Conservation (phyloP, 2,888 invertebrate genomes). For the Empis stercorea region DNA sequence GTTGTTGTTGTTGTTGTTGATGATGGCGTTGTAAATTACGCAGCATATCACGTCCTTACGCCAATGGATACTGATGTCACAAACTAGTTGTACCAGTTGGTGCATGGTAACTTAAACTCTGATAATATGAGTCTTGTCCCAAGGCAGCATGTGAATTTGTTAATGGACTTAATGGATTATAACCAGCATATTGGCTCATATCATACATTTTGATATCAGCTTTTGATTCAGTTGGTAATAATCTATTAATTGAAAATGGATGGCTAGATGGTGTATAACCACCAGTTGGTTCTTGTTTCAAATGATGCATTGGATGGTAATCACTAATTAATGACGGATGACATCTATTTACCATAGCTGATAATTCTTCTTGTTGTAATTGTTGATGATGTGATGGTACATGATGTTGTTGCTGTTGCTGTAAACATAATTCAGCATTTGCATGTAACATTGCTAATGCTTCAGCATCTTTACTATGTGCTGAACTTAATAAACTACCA, state of each 20-base stretch:
- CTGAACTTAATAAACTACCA: conserved; percentile 25
- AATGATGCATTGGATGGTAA: conserved; percentile 49
- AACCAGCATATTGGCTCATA: conserved; percentile 47
- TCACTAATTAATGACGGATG: conserved; percentile 49
- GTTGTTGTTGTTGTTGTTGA: not conserved
- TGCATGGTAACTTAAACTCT: conserved; percentile 63
- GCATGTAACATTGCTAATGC: conserved; percentile 60
- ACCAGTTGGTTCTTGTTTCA: conserved; percentile 66
- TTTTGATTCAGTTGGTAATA: conserved; percentile 78
- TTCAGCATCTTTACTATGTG: conserved; percentile 44
- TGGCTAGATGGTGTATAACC: conserved; percentile 73
- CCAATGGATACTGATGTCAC: conserved; percentile 80
- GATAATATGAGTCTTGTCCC: conserved; percentile 70
- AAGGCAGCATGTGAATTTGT: conserved; percentile 48
- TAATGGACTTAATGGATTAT: conserved; percentile 46
- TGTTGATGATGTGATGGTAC: conserved; percentile 41
- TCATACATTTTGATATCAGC: conserved; percentile 89
- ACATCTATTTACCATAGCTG: conserved; percentile 52
- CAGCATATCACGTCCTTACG: conserved; percentile 46
- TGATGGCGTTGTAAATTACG: not conserved
- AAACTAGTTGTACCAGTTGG: conserved; percentile 65
- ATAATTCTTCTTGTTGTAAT: conserved; percentile 45
- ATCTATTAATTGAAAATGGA: conserved; percentile 88
- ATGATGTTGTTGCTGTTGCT: conserved; percentile 43
- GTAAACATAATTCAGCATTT: conserved; percentile 45